A percentile compares a stretch with the other conserved stretches of the same genome.
Evolutionary conservation across 92 coral and sea anemone species (phyloP).

Genomic region (Paragorgia papillata): DNA sequence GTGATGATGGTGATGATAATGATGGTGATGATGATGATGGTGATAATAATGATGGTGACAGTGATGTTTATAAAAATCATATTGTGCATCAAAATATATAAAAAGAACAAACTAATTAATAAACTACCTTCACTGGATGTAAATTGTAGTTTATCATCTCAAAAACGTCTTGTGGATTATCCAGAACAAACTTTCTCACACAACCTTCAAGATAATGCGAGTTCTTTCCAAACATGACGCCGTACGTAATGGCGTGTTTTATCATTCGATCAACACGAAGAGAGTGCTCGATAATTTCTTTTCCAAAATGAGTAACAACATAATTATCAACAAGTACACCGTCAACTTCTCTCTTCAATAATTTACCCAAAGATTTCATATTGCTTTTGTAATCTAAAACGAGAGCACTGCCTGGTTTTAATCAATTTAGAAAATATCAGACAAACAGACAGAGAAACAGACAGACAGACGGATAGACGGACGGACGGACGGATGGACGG

Average conservation of each 20-base stretch:
- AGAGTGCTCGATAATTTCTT: slow-evolving; percentile 63
- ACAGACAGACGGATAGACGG: too few relatives aligned
- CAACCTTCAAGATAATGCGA: slow-evolving; percentile 74
- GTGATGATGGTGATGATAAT: too few relatives aligned
- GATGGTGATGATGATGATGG: too few relatives aligned
- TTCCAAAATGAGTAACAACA: slow-evolving; percentile 68
- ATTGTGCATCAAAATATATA: neutral
- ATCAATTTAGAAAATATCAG: too few relatives aligned
- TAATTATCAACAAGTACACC: slow-evolving; percentile 90
- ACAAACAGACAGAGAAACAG: too few relatives aligned
- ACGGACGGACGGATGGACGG: too few relatives aligned
- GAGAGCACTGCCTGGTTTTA: too few relatives aligned
- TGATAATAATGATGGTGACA: too few relatives aligned
- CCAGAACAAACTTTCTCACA: slow-evolving; percentile 62
- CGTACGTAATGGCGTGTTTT: slow-evolving; percentile 85
- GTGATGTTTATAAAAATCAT: neutral
- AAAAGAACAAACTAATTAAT: neutral
- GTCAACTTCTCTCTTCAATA: slow-evolving; percentile 65
- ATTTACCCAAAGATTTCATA: neutral
- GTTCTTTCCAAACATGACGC: slow-evolving; percentile 69
- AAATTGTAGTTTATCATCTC: slow-evolving; percentile 74
- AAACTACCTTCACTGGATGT: slow-evolving; percentile 72
- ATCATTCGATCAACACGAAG: slow-evolving; percentile 87
- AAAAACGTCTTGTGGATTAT: slow-evolving; percentile 89
- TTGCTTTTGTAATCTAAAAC: neutral